Conservation (phyloP, 1,140 invertebrate genomes). For the Cherax destructor region DNA sequence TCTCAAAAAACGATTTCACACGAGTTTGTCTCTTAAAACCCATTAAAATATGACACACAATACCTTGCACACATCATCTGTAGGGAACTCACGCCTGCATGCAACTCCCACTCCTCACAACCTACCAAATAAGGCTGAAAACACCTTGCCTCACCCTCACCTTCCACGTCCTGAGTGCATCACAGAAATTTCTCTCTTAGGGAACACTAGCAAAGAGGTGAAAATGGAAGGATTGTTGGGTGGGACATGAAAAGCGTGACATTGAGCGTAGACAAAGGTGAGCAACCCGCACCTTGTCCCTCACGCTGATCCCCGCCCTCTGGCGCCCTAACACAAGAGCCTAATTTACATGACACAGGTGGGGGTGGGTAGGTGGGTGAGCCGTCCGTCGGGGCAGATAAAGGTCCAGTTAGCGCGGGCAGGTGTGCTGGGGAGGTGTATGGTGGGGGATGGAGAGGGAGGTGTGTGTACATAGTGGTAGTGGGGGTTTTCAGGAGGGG, state of each 20-base stretch:
- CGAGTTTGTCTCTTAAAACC: constrained; percentile 9
- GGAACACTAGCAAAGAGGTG: constrained; percentile 30
- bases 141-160: not conserved
- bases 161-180: not conserved
- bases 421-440: constrained; percentile 1
- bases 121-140: constrained; percentile 8
- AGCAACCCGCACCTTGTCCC: constrained; percentile 12
- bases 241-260: constrained; percentile 66
- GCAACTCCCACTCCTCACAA: not conserved
- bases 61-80: not conserved
- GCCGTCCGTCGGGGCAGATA: constrained; percentile 15
- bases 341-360: constrained; percentile 36
- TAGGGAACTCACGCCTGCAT: not conserved
- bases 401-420: constrained; percentile 56
- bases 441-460: not conserved
- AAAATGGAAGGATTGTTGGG: constrained; percentile 16
- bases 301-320: constrained; percentile 30
- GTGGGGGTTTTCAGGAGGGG: not conserved
- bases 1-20: constrained; percentile 1
- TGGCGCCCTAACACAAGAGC: not conserved
- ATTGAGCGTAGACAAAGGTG: constrained; percentile 48
- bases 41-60: not conserved
- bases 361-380: constrained; percentile 20
- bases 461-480: too few species aligned
- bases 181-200: constrained; percentile 51